Base-by-base conservation (phyloP, 2,113 vertebrate species). In the Rhea pennata region DNA sequence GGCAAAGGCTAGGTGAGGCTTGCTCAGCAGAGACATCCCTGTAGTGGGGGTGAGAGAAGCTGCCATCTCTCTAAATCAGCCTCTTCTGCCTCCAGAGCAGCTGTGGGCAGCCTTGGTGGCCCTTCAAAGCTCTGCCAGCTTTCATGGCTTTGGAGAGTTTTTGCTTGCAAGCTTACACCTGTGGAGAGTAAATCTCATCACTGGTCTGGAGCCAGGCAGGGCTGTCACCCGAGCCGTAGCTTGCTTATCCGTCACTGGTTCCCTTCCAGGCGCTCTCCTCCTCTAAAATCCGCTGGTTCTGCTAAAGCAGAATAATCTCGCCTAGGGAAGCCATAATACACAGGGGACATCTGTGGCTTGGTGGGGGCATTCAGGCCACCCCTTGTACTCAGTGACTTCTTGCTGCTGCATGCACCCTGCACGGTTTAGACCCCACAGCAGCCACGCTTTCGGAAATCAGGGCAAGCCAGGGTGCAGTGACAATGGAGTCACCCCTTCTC, bases 131-230 rank as follows among this genome's bases (percentile, higher is more conserved):
- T 77, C 80, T 71, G 44, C 40, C 40, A 61, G 50, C 71, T 88
- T 44, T 87, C 75, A 70, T 79, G 78, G 82, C 44, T 96, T 91
- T 50, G 26, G 93, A 72, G 79, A 66, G 58, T 54, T 74, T 40
- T 44, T 48, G 84, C 71, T 72, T 67, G 65, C 73, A 50, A 44
- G 21, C 65, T 74, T 40, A 39, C 2, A 1, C 64, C 85, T 61
- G 76, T 67, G 69, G 73, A 93, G 73, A 56, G 76, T 78, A 94
- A 94, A 93, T 93, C 92, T 85, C 90, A 70, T 51, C 5, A 5
- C 39, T 84, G 17, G 24, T n/a, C 69, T 46, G 16, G 33, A 59
- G 31, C 29, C 42, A 46, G 16, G 54, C 40, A 36, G 15, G 31
- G 73, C 22, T 15, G 19, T 59, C 87, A 62, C 87, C 39, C 50